phyloP scores from a whole-genome alignment of 2,888 invertebrate genomes.

The Polydrusus tereticollis region DNA sequence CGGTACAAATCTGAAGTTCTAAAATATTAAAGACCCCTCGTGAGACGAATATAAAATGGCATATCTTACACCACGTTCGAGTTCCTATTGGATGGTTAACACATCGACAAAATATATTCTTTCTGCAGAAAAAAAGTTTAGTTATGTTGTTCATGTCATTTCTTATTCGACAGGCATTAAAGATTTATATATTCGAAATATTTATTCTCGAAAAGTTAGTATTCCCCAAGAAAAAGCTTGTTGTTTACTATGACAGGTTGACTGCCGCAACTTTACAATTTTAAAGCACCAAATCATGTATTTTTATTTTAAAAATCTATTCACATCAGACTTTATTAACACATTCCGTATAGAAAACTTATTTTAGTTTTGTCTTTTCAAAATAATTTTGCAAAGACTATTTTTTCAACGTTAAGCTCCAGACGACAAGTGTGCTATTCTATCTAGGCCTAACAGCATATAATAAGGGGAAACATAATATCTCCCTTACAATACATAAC shows the following conservation, averaged over 20 bases:
- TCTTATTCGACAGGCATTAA: not conserved
- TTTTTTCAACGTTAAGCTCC: not conserved
- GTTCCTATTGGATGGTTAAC: slow-evolving; percentile 22
- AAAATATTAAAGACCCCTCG: slow-evolving; percentile 47
- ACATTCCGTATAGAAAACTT: too few relatives aligned
- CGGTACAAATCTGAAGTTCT: slow-evolving; percentile 46
- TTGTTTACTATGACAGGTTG: too few relatives aligned
- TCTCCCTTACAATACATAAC: slow-evolving; percentile 24
- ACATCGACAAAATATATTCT: not conserved
- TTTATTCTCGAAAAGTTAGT: not conserved
- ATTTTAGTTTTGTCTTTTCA: too few relatives aligned
- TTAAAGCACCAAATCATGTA: too few relatives aligned
- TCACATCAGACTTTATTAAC: too few relatives aligned
- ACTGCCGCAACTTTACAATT: too few relatives aligned
- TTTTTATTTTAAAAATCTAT: too few relatives aligned
- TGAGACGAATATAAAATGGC: slow-evolving; percentile 42
- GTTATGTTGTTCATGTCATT: not conserved
- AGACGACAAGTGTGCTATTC: not conserved
- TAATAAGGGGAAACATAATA: slow-evolving; percentile 23
- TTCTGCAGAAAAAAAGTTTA: not conserved
- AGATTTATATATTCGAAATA: not conserved
- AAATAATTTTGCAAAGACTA: not conserved
- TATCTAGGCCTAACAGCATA: slow-evolving; percentile 21
- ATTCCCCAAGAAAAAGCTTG: not conserved
- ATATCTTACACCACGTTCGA: slow-evolving; percentile 29